Evolutionary conservation across 2,888 invertebrate species (phyloP).

Genomic region (Philereme vetulata): DNA sequence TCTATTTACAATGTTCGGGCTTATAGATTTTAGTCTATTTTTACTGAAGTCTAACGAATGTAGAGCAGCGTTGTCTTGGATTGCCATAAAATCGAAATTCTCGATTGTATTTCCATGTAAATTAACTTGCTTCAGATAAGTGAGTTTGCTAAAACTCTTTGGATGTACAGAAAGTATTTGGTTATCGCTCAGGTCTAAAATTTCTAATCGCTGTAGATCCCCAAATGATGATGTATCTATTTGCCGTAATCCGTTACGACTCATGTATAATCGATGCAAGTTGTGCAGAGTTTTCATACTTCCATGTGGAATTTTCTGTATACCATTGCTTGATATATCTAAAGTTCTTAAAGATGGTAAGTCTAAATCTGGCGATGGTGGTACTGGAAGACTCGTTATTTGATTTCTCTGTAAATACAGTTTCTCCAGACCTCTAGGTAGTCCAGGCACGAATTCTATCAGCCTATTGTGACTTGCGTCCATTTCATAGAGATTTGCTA

Average conservation of each 20-base stretch:
- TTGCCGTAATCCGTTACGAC: conserved; percentile 88
- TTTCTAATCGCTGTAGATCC: conserved; percentile 88
- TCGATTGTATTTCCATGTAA: conserved; percentile 90
- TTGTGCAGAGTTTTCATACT: conserved; percentile 87
- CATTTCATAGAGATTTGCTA: conserved; percentile 90
- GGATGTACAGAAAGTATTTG: conserved; percentile 87
- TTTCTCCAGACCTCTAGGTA: conserved; percentile 91
- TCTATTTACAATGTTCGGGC: conserved; percentile 85
- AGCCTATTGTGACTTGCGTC: conserved; percentile 90
- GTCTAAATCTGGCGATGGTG: conserved; percentile 87
- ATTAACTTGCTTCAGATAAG: conserved; percentile 87
- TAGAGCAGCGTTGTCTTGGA: conserved; percentile 86
- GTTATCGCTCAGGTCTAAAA: conserved; percentile 90
- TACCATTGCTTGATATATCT: conserved; percentile 89
- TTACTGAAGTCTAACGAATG: conserved; percentile 89
- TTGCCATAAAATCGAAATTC: conserved; percentile 86
- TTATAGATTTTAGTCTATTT: conserved; percentile 88
- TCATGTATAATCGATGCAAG: conserved; percentile 87
- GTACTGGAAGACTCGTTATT: conserved; percentile 85
- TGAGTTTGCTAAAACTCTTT: conserved; percentile 85
- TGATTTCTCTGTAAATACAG: conserved; percentile 88
- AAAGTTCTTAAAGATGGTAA: conserved; percentile 89
- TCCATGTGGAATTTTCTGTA: conserved; percentile 87
- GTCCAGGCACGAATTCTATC: conserved; percentile 89
- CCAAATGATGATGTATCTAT: conserved; percentile 88